Conservation (phyloP, 2,797 vertebrate species). For the Bradypodion pumilum region DNA sequence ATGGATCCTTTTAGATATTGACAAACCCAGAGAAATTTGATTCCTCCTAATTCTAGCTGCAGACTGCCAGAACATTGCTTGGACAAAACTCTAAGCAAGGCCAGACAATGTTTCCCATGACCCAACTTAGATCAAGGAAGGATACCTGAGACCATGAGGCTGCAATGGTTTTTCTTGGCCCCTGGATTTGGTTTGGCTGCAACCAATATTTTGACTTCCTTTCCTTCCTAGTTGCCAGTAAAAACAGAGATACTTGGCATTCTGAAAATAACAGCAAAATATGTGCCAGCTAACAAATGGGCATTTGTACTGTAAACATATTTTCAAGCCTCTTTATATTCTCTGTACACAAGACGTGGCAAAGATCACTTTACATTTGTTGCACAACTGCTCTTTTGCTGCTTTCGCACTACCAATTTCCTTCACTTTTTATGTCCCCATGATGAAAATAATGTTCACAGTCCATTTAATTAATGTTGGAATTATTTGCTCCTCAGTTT, state of each 20-base stretch:
- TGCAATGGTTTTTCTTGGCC: constrained; percentile 66
- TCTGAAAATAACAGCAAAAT: constrained; percentile 66
- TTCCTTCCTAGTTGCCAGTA: constrained; percentile 64
- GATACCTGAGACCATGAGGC: constrained; percentile 50
- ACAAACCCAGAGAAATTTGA: constrained; percentile 40
- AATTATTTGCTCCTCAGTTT: neutral
- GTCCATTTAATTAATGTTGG: neutral
- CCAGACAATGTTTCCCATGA: constrained; percentile 62
- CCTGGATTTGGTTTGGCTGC: constrained; percentile 56
- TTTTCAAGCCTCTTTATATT: constrained; percentile 43
- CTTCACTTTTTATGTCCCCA: neutral
- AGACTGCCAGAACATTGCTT: constrained; percentile 43
- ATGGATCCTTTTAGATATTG: constrained; percentile 15
- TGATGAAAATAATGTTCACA: neutral
- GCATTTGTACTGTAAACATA: constrained; percentile 55
- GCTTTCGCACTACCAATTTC: constrained; percentile 26
- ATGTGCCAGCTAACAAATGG: constrained; percentile 62
- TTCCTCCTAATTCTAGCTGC: constrained; percentile 8
- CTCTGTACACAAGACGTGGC: constrained; percentile 14
- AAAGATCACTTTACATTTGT: constrained; percentile 3
- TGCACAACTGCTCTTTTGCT: neutral
- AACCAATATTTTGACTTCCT: constrained; percentile 69
- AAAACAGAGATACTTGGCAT: constrained; percentile 68
- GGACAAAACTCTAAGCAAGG: constrained; percentile 37
- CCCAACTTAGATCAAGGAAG: constrained; percentile 61